Evolutionary conservation across 2,113 vertebrate genomes (phyloP).

Genomic region (Pelusios castaneus): DNA sequence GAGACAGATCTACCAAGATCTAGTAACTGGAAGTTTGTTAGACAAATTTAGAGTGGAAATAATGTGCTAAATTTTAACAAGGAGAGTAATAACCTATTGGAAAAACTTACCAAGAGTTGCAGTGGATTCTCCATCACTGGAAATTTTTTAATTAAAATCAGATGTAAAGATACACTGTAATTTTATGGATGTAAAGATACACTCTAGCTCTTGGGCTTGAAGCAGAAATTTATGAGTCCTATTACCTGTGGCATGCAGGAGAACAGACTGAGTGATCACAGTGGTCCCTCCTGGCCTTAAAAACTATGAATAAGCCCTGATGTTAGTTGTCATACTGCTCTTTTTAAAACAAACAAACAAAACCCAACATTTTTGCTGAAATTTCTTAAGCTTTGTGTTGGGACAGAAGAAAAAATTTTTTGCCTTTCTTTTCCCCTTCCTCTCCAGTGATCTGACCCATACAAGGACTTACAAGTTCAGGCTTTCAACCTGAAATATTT

Average conservation of each 20-base stretch:
- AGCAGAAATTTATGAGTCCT: slow-evolving; percentile 44
- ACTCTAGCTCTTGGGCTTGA: slow-evolving; percentile 16
- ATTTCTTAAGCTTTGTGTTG: too few relatives aligned
- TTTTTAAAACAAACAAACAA: too few relatives aligned
- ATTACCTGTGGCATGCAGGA: background rate
- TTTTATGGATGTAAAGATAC: too few relatives aligned
- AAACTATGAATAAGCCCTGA: background rate
- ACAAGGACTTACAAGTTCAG: background rate
- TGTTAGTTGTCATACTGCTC: too few relatives aligned
- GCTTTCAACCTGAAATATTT: background rate
- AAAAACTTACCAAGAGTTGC: background rate
- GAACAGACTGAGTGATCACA: background rate
- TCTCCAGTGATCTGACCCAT: background rate
- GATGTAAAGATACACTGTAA: background rate
- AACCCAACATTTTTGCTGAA: too few relatives aligned
- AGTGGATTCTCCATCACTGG: slow-evolving; percentile 29
- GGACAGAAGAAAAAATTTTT: too few relatives aligned
- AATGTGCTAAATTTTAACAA: background rate
- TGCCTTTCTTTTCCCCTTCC: background rate
- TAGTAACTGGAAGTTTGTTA: background rate
- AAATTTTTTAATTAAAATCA: slow-evolving; percentile 33
- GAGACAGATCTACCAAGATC: background rate
- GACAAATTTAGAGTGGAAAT: background rate
- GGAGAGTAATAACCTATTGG: slow-evolving; percentile 5
- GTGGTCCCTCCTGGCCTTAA: background rate